Conservation (phyloP, 2,797 vertebrate species). For the Microhierax caerulescens region DNA sequence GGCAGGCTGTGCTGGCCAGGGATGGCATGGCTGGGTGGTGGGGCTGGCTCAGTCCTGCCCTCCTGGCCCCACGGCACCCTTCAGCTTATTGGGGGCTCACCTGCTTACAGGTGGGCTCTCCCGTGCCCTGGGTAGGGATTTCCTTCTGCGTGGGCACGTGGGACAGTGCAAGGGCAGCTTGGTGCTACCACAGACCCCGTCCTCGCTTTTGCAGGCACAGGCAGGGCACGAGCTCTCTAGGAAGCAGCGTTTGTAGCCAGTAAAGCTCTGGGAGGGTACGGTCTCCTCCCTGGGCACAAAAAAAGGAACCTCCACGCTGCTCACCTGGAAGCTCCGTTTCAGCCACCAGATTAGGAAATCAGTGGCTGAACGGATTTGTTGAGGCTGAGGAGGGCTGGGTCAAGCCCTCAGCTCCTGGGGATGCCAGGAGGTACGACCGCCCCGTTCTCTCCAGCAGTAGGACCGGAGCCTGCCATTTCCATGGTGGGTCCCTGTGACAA, state of each 20-base stretch:
- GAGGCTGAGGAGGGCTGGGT: neutral
- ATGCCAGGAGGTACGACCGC: accelerated
- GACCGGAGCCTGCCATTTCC: neutral
- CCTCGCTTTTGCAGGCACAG: neutral
- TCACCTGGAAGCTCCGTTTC: neutral
- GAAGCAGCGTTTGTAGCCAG: neutral
- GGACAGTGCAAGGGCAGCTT: neutral
- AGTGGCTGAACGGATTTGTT: neutral
- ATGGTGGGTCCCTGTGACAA: neutral
- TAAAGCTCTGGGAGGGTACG: neutral
- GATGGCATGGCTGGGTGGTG: neutral
- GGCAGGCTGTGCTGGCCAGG: neutral
- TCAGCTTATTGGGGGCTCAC: neutral
- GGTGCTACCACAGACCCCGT: neutral
- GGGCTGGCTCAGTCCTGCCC: neutral
- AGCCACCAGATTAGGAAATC: neutral
- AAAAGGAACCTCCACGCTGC: neutral
- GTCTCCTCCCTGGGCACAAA: neutral
- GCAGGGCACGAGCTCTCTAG: neutral
- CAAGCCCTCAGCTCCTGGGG: neutral
- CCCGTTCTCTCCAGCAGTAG: neutral
- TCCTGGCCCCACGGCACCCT: neutral
- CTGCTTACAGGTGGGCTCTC: neutral
- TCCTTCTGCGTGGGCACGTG: accelerated
- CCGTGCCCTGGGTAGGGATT: neutral